A percentile compares a stretch with the other conserved stretches of the same genome.
These are phyloP conservation scores for Aphodius sticticus DNA, from an alignment of 2,888 invertebrate species.

Conservation along the genomic window DNA sequence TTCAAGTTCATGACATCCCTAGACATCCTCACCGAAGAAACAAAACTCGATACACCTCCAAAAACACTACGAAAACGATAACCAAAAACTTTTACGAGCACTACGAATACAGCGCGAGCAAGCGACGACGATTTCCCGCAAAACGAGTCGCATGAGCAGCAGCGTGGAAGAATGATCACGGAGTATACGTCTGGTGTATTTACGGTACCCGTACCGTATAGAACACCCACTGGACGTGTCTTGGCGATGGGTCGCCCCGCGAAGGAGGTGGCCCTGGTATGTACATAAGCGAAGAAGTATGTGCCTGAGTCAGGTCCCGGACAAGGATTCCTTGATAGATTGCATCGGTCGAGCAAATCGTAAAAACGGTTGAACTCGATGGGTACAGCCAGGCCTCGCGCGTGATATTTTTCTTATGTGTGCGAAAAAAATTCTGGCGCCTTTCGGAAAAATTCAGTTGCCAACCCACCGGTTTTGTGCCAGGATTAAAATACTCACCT, in stretches of 20 bases:
- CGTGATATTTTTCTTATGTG: no score
- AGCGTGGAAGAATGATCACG: not conserved
- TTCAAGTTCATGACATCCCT: slow-evolving; percentile 49
- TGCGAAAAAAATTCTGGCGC: no score
- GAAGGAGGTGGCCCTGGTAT: slow-evolving; percentile 4
- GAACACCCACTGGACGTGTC: not conserved
- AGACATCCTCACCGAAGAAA: slow-evolving; percentile 42
- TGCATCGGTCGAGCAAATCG: not conserved
- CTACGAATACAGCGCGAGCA: not conserved
- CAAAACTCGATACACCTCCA: not conserved
- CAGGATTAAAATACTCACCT: no score
- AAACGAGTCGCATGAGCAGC: slow-evolving; percentile 7
- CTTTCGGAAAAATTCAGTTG: no score
- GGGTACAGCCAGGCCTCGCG: not conserved
- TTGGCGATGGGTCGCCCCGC: not conserved
- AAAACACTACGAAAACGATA: not conserved
- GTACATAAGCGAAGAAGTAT: not conserved
- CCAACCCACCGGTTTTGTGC: no score
- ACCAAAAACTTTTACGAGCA: not conserved
- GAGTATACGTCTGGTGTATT: not conserved
- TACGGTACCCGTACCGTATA: not conserved
- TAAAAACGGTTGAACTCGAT: not conserved
- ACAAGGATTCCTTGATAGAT: slow-evolving; percentile 4
- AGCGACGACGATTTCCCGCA: not conserved
- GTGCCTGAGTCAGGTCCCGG: not conserved